Evolutionary conservation across 2,113 vertebrate genomes (phyloP), one percentile per base, ranked within the genome.

Genomic region (Chionis minor): DNA sequence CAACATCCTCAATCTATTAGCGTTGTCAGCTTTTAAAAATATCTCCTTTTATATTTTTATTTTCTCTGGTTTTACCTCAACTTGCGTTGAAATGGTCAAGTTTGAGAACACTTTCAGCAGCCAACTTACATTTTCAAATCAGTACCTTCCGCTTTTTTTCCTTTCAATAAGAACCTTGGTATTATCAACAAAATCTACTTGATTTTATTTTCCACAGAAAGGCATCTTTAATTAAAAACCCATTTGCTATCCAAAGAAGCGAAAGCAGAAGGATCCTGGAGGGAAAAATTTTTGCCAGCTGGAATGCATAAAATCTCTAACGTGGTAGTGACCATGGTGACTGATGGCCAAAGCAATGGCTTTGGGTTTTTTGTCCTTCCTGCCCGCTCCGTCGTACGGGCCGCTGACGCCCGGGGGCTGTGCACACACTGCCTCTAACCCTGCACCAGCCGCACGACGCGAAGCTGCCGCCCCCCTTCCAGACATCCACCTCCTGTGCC

Each of bases 391-490:
- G 0, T 55, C 38, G 42, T 52, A 28, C 59, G 26, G 75, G 22
- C 20, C 14, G 10, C 9, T 90, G 82, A 8, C 13, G 1, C 66
- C 27, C 5, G 0, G 3, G 67, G 55, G 35, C 55, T 61, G n/a
- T 33, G 56, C 16, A 38, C 3, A 1, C 33, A 4, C 72, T 42
- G 47, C 20, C 23, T 45, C 21, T 44, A 56, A 11, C 51, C 28
- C 66, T 10, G 65, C 32, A 65, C 24, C 40, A 21, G 35, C 8
- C 2, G 3, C 11, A 38, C 0, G 0, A 19, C 23, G n/a, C 2
- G 4, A 42, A 70, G 56, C 10, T 70, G 58, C n/a, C 9, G 1
- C n/a, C 32, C 15, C 20, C 33, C 12, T 22, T 12, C 3, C 56
- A 49, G 30, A 33, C 22, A 65, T 10, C 20, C 38, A 27, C 45